A percentile compares a stretch with the other conserved stretches of the same genome.
Conservation (phyloP, 2,797 vertebrate species). For the Anguilla anguilla region DNA sequence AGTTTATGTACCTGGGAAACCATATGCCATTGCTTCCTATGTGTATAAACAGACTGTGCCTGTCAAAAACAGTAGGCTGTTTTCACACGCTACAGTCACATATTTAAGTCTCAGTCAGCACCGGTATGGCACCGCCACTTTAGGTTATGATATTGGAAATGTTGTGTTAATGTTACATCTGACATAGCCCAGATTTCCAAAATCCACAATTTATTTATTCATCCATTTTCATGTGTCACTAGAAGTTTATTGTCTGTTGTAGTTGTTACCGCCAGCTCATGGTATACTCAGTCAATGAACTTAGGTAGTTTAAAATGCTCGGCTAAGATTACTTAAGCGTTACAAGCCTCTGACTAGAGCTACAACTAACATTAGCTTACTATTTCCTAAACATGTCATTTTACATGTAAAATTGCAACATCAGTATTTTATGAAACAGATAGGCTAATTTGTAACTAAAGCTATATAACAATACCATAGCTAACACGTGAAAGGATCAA, state of each 20-base stretch:
- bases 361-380: too few relatives aligned
- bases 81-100: not conserved
- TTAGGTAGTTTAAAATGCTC: not conserved
- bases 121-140: not conserved
- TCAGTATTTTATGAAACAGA: too few relatives aligned
- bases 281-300: not conserved
- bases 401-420: too few relatives aligned
- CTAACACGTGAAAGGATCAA: too few relatives aligned
- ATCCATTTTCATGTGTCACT: not conserved
- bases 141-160: not conserved
- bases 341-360: too few relatives aligned
- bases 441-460: too few relatives aligned
- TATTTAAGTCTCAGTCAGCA: not conserved
- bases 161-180: not conserved
- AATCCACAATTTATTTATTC: not conserved
- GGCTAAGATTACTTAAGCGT: too few relatives aligned
- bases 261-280: not conserved
- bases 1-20: not conserved
- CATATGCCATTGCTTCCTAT: not conserved
- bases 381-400: too few relatives aligned
- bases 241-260: not conserved
- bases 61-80: conserved; percentile 4
- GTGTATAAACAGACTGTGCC: not conserved
- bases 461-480: too few relatives aligned
- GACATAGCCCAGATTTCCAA: not conserved